These are phyloP conservation scores for Linurgus olivaceus DNA, from an alignment of 2,797 vertebrate species.

Conservation along the genomic window DNA sequence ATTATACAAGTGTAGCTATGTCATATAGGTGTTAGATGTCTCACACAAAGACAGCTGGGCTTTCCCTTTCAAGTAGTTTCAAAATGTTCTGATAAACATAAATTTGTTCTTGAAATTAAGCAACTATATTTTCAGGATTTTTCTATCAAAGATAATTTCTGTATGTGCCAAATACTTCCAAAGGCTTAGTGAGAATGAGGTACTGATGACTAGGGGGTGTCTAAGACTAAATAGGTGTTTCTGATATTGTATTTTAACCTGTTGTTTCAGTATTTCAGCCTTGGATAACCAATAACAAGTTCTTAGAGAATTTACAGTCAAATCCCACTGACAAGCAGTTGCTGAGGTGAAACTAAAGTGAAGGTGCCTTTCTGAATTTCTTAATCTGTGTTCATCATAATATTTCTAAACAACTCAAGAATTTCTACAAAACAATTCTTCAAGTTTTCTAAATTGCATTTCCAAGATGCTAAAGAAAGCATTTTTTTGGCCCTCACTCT, in stretches of 20 bases:
- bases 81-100: not conserved
- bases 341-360: not conserved
- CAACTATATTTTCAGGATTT: not conserved
- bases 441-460: not conserved
- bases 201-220: not conserved
- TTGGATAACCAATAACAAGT: too few relatives aligned
- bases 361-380: not conserved
- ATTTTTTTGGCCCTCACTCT: not conserved
- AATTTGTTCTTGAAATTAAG: not conserved
- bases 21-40: not conserved
- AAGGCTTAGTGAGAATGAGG: not conserved
- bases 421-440: not conserved
- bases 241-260: not conserved
- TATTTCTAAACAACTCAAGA: not conserved
- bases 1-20: not conserved
- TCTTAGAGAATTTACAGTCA: not conserved
- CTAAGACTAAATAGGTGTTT: not conserved
- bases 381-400: not conserved
- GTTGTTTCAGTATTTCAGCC: not conserved
- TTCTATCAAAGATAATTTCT: not conserved
- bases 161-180: not conserved
- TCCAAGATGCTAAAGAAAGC: not conserved
- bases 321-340: not conserved
- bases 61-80: not conserved
- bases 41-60: not conserved